These are phyloP conservation scores for Gallinago nigripennis DNA, from an alignment of 2,797 vertebrate species.

Conservation along the genomic window DNA sequence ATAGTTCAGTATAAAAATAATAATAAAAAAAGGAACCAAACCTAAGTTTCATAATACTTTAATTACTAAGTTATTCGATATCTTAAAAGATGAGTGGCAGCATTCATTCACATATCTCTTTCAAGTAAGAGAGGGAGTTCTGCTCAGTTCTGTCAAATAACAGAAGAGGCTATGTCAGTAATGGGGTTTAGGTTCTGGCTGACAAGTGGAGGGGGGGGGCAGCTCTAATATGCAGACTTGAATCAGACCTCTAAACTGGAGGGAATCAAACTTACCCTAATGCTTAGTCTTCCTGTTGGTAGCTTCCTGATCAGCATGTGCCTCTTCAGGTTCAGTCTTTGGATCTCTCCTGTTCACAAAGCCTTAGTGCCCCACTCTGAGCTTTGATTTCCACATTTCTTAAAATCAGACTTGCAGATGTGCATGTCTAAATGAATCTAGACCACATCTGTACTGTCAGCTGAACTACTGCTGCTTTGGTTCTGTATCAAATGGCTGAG, in stretches of 20 bases:
- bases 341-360: neutral
- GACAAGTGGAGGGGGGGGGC: neutral
- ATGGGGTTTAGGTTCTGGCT: neutral
- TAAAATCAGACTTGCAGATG: neutral
- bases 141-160: neutral
- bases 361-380: neutral
- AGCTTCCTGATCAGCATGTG: neutral
- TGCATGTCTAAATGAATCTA: neutral
- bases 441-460: fast-evolving
- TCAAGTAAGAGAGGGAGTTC: neutral
- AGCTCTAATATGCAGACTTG: neutral
- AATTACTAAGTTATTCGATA: neutral
- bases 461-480: neutral
- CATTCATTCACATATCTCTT: neutral
- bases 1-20: neutral
- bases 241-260: neutral
- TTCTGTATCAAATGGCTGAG: neutral
- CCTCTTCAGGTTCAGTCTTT: neutral
- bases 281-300: neutral
- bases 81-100: neutral
- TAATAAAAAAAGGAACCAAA: neutral
- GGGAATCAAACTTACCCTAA: neutral
- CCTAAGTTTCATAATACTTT: neutral
- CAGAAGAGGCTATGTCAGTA: neutral
- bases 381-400: neutral